These are phyloP conservation scores for Melolontha melolontha DNA, from an alignment of 2,888 invertebrate species.

Conservation along the genomic window DNA sequence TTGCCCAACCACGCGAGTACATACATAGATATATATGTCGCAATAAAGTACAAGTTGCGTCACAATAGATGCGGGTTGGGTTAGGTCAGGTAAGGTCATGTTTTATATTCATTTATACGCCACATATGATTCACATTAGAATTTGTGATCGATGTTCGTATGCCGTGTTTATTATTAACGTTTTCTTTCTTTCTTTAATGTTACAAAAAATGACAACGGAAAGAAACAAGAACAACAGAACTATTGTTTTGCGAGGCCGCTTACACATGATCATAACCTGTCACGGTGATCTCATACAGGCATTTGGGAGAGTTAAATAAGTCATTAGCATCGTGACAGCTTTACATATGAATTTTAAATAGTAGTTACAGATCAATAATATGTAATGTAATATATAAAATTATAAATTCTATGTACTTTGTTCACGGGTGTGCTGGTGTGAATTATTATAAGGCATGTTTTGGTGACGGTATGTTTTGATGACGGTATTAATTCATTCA, in stretches of 20 bases:
- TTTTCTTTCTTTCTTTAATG: slow-evolving; percentile 30
- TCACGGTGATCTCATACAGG: slow-evolving; percentile 11
- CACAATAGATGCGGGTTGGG: slow-evolving; percentile 49
- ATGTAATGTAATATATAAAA: slow-evolving; percentile 1
- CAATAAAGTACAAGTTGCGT: slow-evolving; percentile 35
- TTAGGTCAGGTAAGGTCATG: slow-evolving; percentile 48
- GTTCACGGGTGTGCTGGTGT: background rate
- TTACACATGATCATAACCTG: slow-evolving; percentile 27
- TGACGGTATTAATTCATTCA: no score
- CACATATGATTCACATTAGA: slow-evolving; percentile 45
- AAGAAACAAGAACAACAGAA: slow-evolving; percentile 31
- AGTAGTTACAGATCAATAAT: background rate
- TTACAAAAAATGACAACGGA: slow-evolving; percentile 16
- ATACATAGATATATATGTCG: slow-evolving; percentile 4
- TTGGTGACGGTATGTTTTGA: no score
- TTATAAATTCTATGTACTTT: slow-evolving; percentile 7
- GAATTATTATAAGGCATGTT: slow-evolving; percentile 5
- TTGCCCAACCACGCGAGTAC: slow-evolving; percentile 14
- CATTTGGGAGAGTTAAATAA: slow-evolving; percentile 12
- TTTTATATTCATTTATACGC: slow-evolving; percentile 46
- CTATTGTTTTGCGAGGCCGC: slow-evolving; percentile 15
- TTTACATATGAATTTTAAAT: slow-evolving; percentile 17
- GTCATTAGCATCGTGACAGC: slow-evolving; percentile 21
- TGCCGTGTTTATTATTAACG: slow-evolving; percentile 41
- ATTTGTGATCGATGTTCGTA: slow-evolving; percentile 44